Conservation (phyloP, 2,113 vertebrate genomes). For the Poeciliopsis retropinna region DNA sequence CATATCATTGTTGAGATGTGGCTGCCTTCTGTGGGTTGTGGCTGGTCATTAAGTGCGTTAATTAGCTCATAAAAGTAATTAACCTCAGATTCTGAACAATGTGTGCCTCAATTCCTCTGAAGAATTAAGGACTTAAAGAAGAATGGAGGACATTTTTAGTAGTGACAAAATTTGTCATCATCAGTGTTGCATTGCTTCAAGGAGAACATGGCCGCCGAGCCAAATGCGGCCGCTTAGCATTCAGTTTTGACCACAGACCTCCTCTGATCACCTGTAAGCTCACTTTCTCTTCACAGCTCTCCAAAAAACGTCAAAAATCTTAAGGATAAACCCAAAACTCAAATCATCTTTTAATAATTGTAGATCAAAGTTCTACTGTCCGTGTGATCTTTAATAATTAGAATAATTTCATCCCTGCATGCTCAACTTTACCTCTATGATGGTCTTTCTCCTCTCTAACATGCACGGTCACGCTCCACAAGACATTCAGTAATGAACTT, state of each 20-base stretch:
- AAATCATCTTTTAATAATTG: not conserved
- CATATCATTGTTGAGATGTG: constrained; percentile 71
- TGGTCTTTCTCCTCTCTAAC: constrained; percentile 20
- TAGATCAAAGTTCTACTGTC: constrained; percentile 3
- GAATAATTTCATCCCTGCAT: constrained; percentile 31
- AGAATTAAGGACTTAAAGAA: constrained; percentile 61
- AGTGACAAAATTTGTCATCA: not conserved
- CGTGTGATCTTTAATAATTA: constrained; percentile 9
- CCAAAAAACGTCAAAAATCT: not conserved
- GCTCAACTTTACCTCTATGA: constrained; percentile 47
- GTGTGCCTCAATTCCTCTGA: constrained; percentile 58
- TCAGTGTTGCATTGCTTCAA: too few species aligned
- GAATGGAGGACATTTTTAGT: constrained; percentile 14
- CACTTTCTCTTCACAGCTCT: not conserved
- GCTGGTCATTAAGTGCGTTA: constrained; percentile 62
- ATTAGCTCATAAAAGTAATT: constrained; percentile 68
- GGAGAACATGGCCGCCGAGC: not conserved
- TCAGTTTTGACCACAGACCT: not conserved
- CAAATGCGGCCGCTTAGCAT: not conserved
- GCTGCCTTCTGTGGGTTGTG: constrained; percentile 50
- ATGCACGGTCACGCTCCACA: constrained; percentile 69
- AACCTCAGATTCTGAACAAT: constrained; percentile 69
- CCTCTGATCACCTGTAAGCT: not conserved
- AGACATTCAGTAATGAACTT: constrained; percentile 48
- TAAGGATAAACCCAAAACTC: not conserved